These are phyloP conservation scores for Pyrrhosoma nymphula DNA, from an alignment of 2,888 invertebrate species.

Conservation along the genomic window DNA sequence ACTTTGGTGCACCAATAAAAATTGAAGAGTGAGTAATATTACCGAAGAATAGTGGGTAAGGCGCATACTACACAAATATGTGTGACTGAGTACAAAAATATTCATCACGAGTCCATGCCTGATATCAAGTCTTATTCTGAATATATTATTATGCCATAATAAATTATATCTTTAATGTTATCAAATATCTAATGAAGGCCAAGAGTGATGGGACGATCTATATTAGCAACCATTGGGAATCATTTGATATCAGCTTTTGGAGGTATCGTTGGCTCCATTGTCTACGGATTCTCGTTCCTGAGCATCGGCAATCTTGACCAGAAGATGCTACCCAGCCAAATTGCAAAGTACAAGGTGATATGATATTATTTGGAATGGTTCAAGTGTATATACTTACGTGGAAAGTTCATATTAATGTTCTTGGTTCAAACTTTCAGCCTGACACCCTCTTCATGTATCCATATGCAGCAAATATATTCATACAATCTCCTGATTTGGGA, in stretches of 20 bases:
- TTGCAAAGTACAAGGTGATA: background rate
- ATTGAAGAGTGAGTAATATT: background rate
- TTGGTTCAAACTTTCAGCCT: slow-evolving; percentile 8
- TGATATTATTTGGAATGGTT: too few species aligned
- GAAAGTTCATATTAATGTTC: background rate
- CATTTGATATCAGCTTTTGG: background rate
- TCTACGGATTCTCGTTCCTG: background rate
- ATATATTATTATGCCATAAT: too few species aligned
- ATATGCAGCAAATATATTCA: slow-evolving; percentile 27
- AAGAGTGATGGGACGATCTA: background rate
- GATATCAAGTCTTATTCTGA: too few species aligned
- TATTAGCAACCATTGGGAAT: background rate
- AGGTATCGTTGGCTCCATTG: background rate
- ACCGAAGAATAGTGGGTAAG: background rate
- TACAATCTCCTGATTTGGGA: background rate
- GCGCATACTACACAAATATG: background rate
- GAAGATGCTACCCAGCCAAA: background rate
- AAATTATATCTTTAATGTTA: too few species aligned
- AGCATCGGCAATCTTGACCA: background rate
- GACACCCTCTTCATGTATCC: background rate
- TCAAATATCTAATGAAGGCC: background rate
- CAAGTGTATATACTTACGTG: background rate
- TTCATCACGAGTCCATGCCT: too few species aligned
- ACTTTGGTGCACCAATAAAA: slow-evolving; percentile 16
- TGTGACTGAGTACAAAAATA: too few species aligned